phyloP scores from a whole-genome alignment of 2,113 vertebrate species.

The Syrrhaptes paradoxus region DNA sequence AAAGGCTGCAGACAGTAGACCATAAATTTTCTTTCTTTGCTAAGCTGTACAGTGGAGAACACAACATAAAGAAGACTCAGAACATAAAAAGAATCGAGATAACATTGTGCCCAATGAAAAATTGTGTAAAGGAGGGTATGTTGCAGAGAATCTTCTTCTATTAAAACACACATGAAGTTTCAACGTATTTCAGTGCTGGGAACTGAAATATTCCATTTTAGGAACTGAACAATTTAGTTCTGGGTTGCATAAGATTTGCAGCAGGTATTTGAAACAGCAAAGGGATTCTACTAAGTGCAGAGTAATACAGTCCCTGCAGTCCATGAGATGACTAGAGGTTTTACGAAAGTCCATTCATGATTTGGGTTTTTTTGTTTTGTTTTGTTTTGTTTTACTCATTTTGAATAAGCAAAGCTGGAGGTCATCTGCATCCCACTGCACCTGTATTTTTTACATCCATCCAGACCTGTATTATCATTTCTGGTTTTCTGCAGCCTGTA shows the following conservation, averaged over 20 bases:
- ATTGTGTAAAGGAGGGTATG: neutral
- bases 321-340: neutral
- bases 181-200: neutral
- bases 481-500: neutral
- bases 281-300: neutral
- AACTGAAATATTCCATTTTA: neutral
- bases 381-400: neutral
- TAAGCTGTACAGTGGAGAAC: neutral
- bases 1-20: neutral
- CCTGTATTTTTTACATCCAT: neutral
- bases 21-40: neutral
- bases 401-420: neutral
- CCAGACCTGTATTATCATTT: neutral
- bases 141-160: neutral
- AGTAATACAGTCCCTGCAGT: neutral
- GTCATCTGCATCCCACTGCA: neutral
- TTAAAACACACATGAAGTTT: neutral
- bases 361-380: neutral
- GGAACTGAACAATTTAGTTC: neutral
- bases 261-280: neutral
- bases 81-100: neutral
- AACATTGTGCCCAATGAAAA: neutral
- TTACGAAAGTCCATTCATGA: neutral
- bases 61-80: neutral
- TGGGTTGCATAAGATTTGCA: neutral